A percentile compares a stretch with the other conserved stretches of the same genome.
Conservation (phyloP, 2,888 invertebrate species). For the Oscheius sp. region DNA sequence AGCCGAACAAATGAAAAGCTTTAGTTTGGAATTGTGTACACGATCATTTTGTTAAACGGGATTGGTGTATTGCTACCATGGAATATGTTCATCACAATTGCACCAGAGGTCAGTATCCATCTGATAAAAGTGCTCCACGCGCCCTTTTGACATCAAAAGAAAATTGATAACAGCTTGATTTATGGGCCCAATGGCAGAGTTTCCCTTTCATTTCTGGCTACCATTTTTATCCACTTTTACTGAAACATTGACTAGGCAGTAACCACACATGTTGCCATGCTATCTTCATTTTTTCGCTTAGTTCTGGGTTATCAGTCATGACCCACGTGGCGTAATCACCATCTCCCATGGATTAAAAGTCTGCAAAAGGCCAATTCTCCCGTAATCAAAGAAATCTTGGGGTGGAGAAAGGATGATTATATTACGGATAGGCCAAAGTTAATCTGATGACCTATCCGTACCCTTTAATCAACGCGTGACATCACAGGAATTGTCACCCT, state of each 20-base stretch:
- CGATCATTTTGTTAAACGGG: conserved; percentile 91
- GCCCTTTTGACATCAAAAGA: background rate
- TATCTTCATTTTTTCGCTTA: too few relatives aligned
- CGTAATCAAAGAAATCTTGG: background rate
- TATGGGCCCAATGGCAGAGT: background rate
- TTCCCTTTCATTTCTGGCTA: background rate
- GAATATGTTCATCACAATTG: conserved; percentile 96
- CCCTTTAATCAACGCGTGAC: background rate
- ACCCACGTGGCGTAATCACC: background rate
- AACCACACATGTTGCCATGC: too few relatives aligned
- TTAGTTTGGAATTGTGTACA: conserved; percentile 79
- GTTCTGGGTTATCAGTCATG: background rate
- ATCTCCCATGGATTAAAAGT: background rate
- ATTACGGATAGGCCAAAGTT: background rate
- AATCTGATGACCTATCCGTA: background rate
- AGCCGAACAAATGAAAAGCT: background rate
- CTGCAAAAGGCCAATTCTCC: background rate
- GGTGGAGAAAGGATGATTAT: background rate
- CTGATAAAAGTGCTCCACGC: background rate
- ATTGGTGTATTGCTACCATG: conserved; percentile 93
- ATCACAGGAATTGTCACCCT: background rate
- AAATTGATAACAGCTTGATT: conserved; percentile 2
- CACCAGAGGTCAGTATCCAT: conserved; percentile 51
- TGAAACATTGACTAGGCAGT: too few relatives aligned
- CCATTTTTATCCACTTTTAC: background rate